phyloP scores from a whole-genome alignment of 2,113 vertebrate genomes.

The Ptilonorhynchus violaceus region DNA sequence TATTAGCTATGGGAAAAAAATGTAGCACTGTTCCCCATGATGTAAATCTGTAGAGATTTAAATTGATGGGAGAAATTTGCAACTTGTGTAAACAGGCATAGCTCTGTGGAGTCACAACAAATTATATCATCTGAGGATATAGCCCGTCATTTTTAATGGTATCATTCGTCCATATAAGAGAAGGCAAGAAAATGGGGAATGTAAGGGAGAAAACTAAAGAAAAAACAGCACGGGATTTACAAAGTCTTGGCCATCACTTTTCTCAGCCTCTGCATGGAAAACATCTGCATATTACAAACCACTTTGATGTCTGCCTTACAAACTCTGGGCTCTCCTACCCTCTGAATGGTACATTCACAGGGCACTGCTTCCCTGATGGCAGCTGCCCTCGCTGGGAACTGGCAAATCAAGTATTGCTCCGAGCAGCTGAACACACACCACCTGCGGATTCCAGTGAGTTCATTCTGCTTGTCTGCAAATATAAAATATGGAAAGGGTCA shows the following conservation, averaged over 20 bases:
- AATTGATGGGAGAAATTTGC: not conserved
- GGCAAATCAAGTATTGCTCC: not conserved
- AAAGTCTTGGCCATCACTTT: not conserved
- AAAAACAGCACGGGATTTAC: not conserved
- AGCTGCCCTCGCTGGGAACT: not conserved
- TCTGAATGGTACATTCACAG: not conserved
- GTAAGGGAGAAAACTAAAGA: not conserved
- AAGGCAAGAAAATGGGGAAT: not conserved
- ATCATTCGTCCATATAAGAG: not conserved
- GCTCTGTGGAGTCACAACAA: not conserved
- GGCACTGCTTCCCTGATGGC: constrained; percentile 6
- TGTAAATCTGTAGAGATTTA: constrained; percentile 13
- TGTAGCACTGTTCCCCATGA: not conserved
- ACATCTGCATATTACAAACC: not conserved
- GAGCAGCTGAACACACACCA: constrained; percentile 26
- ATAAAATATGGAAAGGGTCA: not conserved
- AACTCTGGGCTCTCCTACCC: not conserved
- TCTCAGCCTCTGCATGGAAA: not conserved
- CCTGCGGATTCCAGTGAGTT: constrained; percentile 28
- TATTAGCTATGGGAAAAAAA: not conserved
- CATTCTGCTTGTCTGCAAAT: not conserved
- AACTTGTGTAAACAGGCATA: constrained; percentile 13
- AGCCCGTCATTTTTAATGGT: not conserved
- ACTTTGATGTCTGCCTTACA: not conserved
- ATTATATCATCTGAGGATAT: not conserved